Evolutionary conservation across 2,888 invertebrate genomes (phyloP).

Genomic region (Nomada flava): DNA sequence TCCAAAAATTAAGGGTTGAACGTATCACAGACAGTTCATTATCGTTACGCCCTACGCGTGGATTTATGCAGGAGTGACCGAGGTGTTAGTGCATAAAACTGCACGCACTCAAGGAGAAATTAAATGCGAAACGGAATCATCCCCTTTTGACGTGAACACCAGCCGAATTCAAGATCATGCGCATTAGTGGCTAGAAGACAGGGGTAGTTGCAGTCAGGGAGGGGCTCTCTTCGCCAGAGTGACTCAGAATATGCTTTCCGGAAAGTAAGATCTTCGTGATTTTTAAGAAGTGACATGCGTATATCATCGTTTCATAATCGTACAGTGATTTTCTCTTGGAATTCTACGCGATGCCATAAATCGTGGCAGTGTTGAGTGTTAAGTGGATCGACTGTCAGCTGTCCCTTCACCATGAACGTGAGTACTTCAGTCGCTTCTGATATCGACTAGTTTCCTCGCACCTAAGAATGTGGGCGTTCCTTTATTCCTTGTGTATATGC

Average conservation of each 20-base stretch:
- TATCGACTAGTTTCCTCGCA: conserved; percentile 65
- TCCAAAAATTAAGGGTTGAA: conserved; percentile 41
- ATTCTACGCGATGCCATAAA: conserved; percentile 57
- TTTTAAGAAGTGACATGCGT: conserved; percentile 49
- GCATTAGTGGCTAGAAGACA: conserved; percentile 67
- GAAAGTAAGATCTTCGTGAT: conserved; percentile 58
- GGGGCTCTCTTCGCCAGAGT: conserved; percentile 76
- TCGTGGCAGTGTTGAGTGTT: conserved; percentile 59
- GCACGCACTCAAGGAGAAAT: conserved; percentile 16
- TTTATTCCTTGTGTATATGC: conserved; percentile 11
- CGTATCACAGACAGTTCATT: conserved; percentile 28
- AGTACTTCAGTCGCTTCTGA: conserved; percentile 62
- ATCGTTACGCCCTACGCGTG: conserved; percentile 27
- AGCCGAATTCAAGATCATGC: conserved; percentile 73
- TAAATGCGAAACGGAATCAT: conserved; percentile 61
- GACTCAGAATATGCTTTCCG: conserved; percentile 77
- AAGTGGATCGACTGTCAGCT: conserved; percentile 68
- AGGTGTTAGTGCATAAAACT: conserved; percentile 22
- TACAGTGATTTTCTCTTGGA: conserved; percentile 23
- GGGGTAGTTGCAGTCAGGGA: conserved; percentile 80
- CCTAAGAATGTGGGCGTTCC: conserved; percentile 51
- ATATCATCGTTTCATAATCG: conserved; percentile 10
- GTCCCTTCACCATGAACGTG: conserved; percentile 74
- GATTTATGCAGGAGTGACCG: neutral
- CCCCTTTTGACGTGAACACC: conserved; percentile 67